Percentiles rank a stretch among this genome's conserved stretches.
phyloP scores from a whole-genome alignment of 2,113 vertebrate species.

The Dasypus novemcinctus region DNA sequence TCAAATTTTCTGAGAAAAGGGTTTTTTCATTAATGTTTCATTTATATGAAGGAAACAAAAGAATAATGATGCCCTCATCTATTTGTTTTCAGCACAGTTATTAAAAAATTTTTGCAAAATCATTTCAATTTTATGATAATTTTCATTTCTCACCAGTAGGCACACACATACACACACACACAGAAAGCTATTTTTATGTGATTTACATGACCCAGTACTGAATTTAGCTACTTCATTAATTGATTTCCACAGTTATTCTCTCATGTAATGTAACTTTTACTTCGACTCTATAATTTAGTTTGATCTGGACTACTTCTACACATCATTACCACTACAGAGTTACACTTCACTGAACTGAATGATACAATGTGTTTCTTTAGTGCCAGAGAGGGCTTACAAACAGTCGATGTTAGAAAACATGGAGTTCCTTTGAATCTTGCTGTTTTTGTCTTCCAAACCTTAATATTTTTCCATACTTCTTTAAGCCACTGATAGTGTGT shows the following conservation, averaged over 20 bases:
- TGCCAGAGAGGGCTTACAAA: neutral
- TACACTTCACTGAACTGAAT: neutral
- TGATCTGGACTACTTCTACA: neutral
- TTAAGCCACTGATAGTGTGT: neutral
- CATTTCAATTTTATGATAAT: neutral
- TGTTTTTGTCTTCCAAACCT: neutral
- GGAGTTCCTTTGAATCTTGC: neutral
- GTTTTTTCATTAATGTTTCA: neutral
- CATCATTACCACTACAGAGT: neutral
- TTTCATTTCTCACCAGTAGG: neutral
- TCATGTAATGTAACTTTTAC: neutral
- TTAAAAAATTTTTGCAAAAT: neutral
- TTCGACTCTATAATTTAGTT: slow-evolving; percentile 8
- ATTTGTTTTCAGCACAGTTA: neutral
- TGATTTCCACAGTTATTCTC: slow-evolving; percentile 12
- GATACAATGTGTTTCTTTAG: neutral
- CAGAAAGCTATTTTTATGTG: neutral
- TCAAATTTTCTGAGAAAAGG: neutral
- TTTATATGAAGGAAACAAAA: neutral
- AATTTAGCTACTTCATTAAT: slow-evolving; percentile 4
- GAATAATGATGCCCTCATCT: neutral
- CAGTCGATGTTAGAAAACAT: neutral
- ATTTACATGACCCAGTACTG: neutral
- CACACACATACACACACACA: too few species aligned
- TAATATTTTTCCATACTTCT: neutral